phyloP scores from a whole-genome alignment of 2,888 invertebrate species.

The Plagodis pulveraria region DNA sequence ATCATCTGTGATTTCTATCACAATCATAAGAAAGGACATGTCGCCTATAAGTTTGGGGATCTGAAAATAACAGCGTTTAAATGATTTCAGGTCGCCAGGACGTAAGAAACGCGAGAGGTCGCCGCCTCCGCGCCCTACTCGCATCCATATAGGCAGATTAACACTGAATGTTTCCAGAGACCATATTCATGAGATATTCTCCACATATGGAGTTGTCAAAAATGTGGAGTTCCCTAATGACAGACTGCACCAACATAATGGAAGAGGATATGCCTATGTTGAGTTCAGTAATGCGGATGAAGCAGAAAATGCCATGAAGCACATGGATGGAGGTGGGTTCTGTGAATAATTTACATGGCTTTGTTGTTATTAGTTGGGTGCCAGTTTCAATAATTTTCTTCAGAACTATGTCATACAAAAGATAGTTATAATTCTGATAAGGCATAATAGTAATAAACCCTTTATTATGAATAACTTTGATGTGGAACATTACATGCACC shows the following conservation, averaged over 20 bases:
- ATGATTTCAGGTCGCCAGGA: conserved; percentile 78
- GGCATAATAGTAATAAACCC: too few relatives aligned
- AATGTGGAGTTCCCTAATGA: conserved; percentile 95
- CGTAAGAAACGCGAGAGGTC: conserved; percentile 92
- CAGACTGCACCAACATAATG: conserved; percentile 93
- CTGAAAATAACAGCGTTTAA: too few relatives aligned
- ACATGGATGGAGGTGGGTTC: conserved; percentile 96
- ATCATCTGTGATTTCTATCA: too few relatives aligned
- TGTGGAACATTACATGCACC: too few relatives aligned
- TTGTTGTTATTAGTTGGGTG: neutral
- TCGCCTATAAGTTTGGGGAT: too few relatives aligned
- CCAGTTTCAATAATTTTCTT: too few relatives aligned
- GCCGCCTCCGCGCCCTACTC: conserved; percentile 95
- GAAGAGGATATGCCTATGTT: conserved; percentile 97
- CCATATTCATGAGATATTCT: conserved; percentile 95
- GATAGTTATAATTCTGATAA: too few relatives aligned
- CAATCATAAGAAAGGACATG: too few relatives aligned
- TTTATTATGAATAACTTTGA: too few relatives aligned
- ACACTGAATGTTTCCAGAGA: conserved; percentile 97
- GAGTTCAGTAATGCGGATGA: conserved; percentile 97
- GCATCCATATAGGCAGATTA: conserved; percentile 96
- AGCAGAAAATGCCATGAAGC: conserved; percentile 99
- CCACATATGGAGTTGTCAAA: conserved; percentile 94
- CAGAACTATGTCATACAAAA: too few relatives aligned
- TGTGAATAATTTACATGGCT: neutral